phyloP scores from a whole-genome alignment of 1,140 invertebrate species.

The Drosophila erecta region DNA sequence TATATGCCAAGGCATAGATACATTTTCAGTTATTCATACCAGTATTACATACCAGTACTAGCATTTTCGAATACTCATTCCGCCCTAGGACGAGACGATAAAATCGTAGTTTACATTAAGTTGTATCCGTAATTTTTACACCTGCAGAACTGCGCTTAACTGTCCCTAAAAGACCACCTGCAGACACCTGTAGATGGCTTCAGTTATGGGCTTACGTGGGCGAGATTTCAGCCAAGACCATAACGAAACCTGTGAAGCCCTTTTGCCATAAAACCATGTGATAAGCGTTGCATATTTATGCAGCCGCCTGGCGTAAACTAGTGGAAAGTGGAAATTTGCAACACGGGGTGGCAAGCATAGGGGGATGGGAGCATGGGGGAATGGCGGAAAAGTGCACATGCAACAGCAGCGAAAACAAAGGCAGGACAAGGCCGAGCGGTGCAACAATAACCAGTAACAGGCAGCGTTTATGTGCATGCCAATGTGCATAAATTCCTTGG shows the following conservation, averaged over 20 bases:
- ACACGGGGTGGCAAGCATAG: neutral
- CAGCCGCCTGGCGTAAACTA: slow-evolving; percentile 24
- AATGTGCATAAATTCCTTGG: slow-evolving; percentile 50
- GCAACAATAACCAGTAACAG: slow-evolving; percentile 24
- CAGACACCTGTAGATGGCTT: slow-evolving; percentile 46
- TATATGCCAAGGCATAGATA: neutral
- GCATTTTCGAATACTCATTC: too few species aligned
- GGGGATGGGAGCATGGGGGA: neutral
- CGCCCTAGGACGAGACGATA: neutral
- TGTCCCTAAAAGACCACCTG: neutral
- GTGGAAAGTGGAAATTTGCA: neutral
- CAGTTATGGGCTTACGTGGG: slow-evolving; percentile 43
- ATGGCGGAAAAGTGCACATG: slow-evolving; percentile 37
- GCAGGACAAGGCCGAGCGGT: slow-evolving; percentile 21
- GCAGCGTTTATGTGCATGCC: slow-evolving; percentile 48
- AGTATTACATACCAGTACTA: too few species aligned
- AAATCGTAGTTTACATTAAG: slow-evolving; percentile 6
- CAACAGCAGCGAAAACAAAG: slow-evolving; percentile 16
- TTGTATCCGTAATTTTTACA: slow-evolving; percentile 15
- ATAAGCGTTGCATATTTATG: slow-evolving; percentile 45
- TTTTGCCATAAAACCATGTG: slow-evolving; percentile 38
- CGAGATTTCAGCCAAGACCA: slow-evolving; percentile 57
- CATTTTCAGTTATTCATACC: neutral
- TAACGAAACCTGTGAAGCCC: slow-evolving; percentile 36
- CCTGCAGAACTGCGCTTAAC: neutral